Conservation (phyloP, 1,140 invertebrate species). For the Odontomachus brunneus region DNA sequence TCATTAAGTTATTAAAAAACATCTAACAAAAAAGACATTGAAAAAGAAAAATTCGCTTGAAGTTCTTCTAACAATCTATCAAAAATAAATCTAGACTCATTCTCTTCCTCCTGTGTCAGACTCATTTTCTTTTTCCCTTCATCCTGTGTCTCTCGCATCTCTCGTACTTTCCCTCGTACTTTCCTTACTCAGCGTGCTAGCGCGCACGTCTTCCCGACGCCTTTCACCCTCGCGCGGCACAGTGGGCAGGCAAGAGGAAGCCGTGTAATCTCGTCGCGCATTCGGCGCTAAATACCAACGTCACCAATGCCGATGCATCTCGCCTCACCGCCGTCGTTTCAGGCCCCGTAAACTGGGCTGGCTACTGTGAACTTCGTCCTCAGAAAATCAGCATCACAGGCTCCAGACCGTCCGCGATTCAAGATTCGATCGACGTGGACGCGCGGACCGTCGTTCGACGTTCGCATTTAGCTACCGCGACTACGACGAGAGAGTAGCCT, state of each 20-base stretch:
- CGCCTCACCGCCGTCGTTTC: not conserved
- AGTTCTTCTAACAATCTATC: constrained; percentile 84
- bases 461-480: not conserved
- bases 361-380: no score
- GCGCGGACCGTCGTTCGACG: no score
- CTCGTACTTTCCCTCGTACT: constrained; percentile 5
- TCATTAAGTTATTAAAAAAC: constrained; percentile 84
- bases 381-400: no score
- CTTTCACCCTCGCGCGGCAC: constrained; percentile 36
- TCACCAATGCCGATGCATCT: not conserved
- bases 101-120: constrained; percentile 58
- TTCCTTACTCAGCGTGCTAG: not conserved
- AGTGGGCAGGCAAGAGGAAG: constrained; percentile 45
- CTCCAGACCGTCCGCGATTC: no score
- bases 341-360: no score
- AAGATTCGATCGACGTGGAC: no score
- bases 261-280: not conserved
- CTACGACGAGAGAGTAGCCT: not conserved
- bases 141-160: constrained; percentile 41
- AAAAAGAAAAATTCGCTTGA: constrained; percentile 81
- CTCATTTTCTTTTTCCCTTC: constrained; percentile 70
- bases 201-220: not conserved
- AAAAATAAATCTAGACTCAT: constrained; percentile 84
- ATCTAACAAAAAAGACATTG: constrained; percentile 80
- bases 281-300: constrained; percentile 31